Evolutionary conservation across 2,797 vertebrate species (phyloP).

Genomic region (Agapornis canus): DNA sequence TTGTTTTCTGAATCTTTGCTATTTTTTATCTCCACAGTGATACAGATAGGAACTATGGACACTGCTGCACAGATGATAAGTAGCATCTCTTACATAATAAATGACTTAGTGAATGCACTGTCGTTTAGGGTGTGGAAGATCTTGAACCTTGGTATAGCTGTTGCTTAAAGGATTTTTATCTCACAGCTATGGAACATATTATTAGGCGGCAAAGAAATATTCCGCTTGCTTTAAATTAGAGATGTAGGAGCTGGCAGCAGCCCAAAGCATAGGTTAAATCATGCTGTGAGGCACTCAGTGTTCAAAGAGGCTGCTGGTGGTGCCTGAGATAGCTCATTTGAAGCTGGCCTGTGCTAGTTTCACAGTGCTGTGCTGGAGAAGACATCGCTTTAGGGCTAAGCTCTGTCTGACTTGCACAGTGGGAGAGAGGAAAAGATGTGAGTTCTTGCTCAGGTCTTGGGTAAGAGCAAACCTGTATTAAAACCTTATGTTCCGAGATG

Average conservation of each 20-base stretch:
- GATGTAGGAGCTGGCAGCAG: not conserved
- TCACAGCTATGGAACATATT: not conserved
- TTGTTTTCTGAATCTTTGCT: not conserved
- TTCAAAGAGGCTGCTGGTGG: not conserved
- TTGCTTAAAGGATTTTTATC: not conserved
- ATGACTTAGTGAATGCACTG: not conserved
- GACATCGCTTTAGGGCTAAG: not conserved
- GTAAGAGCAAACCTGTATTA: not conserved
- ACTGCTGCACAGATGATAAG: not conserved
- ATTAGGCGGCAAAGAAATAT: not conserved
- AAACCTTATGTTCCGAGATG: not conserved
- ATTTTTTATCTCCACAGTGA: not conserved
- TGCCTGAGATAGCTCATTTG: not conserved
- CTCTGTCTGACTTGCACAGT: not conserved
- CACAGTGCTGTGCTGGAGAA: not conserved
- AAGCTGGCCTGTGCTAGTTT: not conserved
- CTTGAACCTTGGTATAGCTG: not conserved
- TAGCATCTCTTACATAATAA: not conserved
- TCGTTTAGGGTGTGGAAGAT: not conserved
- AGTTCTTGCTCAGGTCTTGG: not conserved
- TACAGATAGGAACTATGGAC: not conserved
- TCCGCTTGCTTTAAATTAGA: conserved; percentile 10
- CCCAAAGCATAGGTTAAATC: conserved; percentile 7
- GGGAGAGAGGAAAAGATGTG: not conserved
- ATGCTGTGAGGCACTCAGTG: not conserved